Evolutionary conservation across 2,888 invertebrate genomes (phyloP), one percentile per base, ranked within the genome.

Genomic region (Phengaris alcon): DNA sequence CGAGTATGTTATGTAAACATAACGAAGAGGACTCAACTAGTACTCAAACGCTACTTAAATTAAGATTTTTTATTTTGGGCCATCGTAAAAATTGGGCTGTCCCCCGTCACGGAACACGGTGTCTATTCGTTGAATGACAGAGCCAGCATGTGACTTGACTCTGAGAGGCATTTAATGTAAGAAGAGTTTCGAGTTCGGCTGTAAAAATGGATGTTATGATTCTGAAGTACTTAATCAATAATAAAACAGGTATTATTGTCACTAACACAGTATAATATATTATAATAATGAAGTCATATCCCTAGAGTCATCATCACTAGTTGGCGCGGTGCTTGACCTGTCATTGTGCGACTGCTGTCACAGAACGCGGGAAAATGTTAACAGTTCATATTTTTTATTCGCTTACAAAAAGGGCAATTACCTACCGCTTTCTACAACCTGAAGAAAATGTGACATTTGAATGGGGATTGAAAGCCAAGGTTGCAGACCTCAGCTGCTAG

Each of bases 271-370:
- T 35, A 59, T 22, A 9, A 10, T 35, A 35, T n/a, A 22, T 22
- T 22, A 22, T 22, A 22, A 22, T 22, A 22, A 22, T 22, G 22
- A 22, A 22, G 84, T 77, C 59, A 59, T 22, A 59, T 59, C 59
- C 10, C 35, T 6, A 48, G 48, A 75, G 73, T 85, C 82, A 86
- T 35, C 86, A 83, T 85, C 82, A 85, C 86, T 89, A 90, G 90
- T 89, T 89, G 81, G 88, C 88, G 84, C 88, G 68, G 90, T 90
- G 88, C 86, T 88, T 90, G 88, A 88, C 87, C 88, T 78, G 82
- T 76, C 73, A 79, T 80, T 80, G 79, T 79, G 72, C n/a, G 64
- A 74, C 74, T 64, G 51, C 64, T 64, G 64, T 64, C 64, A 64
- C 64, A 54, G 64, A 52, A 9, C 68, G 74, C 74, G 74, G 74